Percentiles rank a stretch among this genome's conserved stretches.
These are phyloP conservation scores for Glaucidium brasilianum DNA, from an alignment of 2,113 vertebrate species.

Conservation along the genomic window DNA sequence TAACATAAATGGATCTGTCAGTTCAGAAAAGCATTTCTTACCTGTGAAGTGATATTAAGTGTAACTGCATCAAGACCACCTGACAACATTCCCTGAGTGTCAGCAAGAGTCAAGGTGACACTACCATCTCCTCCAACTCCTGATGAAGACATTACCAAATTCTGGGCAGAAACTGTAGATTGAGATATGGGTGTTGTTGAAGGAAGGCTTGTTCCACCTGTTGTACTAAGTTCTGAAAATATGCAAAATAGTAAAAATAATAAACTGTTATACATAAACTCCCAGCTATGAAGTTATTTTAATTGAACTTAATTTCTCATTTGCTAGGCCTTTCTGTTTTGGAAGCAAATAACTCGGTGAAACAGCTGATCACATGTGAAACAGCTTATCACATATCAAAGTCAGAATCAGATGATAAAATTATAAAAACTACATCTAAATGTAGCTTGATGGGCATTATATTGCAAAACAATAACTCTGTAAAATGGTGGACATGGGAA, in stretches of 20 bases:
- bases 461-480: background rate
- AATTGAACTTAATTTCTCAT: background rate
- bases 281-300: background rate
- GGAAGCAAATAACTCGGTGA: background rate
- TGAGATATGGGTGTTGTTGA: conserved; percentile 83
- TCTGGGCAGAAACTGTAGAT: conserved; percentile 79
- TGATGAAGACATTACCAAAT: conserved; percentile 91
- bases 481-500: background rate
- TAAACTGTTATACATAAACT: background rate
- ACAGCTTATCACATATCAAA: background rate
- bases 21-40: conserved; percentile 33
- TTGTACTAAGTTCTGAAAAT: conserved; percentile 69
- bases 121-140: conserved; percentile 85
- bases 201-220: conserved; percentile 78
- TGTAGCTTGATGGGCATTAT: background rate
- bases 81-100: conserved; percentile 90
- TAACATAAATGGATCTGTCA: background rate
- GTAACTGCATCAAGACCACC: conserved; percentile 89
- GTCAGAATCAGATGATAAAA: background rate
- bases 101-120: conserved; percentile 92
- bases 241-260: background rate
- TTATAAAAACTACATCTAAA: background rate
- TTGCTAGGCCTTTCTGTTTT: background rate
- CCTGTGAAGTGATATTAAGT: conserved; percentile 91
- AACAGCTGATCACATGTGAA: background rate